Percentiles rank a stretch among this genome's conserved stretches.
phyloP scores from a whole-genome alignment of 2,888 invertebrate genomes.

The Gonocerus acuteangulatus region DNA sequence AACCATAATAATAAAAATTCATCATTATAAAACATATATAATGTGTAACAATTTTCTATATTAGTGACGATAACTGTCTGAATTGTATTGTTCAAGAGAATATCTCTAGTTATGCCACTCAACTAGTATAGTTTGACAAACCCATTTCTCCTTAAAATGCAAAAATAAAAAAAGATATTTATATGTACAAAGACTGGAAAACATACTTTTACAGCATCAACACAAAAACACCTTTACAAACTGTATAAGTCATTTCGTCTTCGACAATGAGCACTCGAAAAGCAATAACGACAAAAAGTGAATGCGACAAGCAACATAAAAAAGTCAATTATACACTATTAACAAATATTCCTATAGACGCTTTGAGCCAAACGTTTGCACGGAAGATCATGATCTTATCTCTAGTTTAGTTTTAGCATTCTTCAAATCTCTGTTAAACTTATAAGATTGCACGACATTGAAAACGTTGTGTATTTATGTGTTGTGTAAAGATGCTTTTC shows the following conservation, averaged over 20 bases:
- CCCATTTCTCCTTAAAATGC: constrained; percentile 4
- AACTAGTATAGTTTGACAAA: constrained; percentile 13
- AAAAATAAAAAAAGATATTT: constrained; percentile 2
- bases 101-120: constrained; percentile 16
- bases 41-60: constrained; percentile 21
- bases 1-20: constrained; percentile 24
- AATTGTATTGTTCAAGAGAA: constrained; percentile 14
- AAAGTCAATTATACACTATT: constrained; percentile 28
- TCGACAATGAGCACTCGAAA: constrained; percentile 20
- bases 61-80: constrained; percentile 17
- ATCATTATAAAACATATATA: constrained; percentile 25
- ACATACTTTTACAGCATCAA: constrained; percentile 10
- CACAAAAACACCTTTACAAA: constrained; percentile 13
- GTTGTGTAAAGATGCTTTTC: not conserved
- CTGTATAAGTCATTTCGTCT: constrained; percentile 12
- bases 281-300: constrained; percentile 20
- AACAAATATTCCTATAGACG: constrained; percentile 31
- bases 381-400: constrained; percentile 35
- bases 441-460: constrained; percentile 30
- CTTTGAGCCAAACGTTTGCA: constrained; percentile 33
- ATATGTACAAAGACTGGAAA: constrained; percentile 6
- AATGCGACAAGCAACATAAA: constrained; percentile 23
- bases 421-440: constrained; percentile 27
- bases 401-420: constrained; percentile 25
- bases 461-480: not conserved